Base-by-base conservation (phyloP, 1,140 invertebrate species). In the Pentalonia nigronervosa region DNA sequence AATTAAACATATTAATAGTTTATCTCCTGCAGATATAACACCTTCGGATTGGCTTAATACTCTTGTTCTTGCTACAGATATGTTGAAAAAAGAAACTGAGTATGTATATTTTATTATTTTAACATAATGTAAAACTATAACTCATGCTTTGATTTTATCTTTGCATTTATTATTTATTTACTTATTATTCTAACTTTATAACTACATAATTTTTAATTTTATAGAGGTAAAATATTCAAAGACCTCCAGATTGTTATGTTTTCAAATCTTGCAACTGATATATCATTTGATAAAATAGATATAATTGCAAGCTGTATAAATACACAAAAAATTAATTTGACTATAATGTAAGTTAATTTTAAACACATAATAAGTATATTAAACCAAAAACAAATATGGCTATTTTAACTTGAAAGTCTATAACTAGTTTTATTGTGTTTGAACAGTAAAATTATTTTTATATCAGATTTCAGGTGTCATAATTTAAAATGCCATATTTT, bases 201-300 rank as follows among this genome's bases (percentile, higher is more conserved):
- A 8, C 25, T 56, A 6, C 45, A 45, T n/a, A 67, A 60, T 90
- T 53, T 36, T 90, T 60, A n/a, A 60, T 83, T 84, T 92, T 92
- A 23, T 20, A 92, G 91, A 36, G n/a, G 30, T 3, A 92, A 92
- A 84, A 56, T 92, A 14, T 92, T 36, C 23, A 36, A 48, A 30
- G 76, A 92, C 20, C 76, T 92, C 14, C 91, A 92, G 17, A 92
- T 92, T 25, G 91, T 92, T 53, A 84, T 92, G 45, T 92, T 92
- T 92, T 84, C 91, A 50, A 92, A 92, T 84, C 53, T 84, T 45
- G 36, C 21, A 6, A 30, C 34, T 41, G 76, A 84, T 84, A 84
- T 92, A 7, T 84, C 76, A 41, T 36, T 50, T 50, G 48, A 92
- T 83, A 84, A 92, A 84, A 84, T 92, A 41, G 48, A 92, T 30